Base-by-base conservation (phyloP, 1,140 invertebrate species). In the Whitmania pigra region DNA sequence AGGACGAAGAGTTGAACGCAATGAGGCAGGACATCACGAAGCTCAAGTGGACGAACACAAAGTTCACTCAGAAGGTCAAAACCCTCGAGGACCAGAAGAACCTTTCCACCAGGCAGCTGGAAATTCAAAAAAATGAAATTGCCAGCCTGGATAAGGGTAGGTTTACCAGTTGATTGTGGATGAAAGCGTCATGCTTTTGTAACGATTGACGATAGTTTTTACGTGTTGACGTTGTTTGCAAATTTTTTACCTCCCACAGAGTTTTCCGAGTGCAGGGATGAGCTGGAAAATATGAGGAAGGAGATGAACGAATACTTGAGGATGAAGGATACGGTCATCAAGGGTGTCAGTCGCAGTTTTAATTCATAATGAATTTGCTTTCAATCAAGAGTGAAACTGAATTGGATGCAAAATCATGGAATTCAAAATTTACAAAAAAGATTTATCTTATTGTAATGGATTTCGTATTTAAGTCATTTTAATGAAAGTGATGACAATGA, bases 1-100 rank as follows among this genome's bases (percentile, higher is more conserved):
- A 79, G 78, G 82, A 83, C 73, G 82, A 83, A 53, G 82, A 83
- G 72, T 77, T 82, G 15, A 78, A 77, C 57, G 73, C 69, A 22
- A 74, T 83, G 74, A 83, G 82, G 73, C 73, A 73, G 27, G 82
- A 83, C 70, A 79, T 77, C 18, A 76, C 78, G 60, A 76, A 79
- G 53, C 73, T 82, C 43, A 80, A 78, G 73, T 81, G 80, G 72
- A 76, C 78, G 66, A 75, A 79, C 54, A 82, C 83, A 72, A 79
- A 76, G 43, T 78, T 82, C 49, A 78, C 80, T 70, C 76, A 79
- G 69, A 80, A 79, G 74, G 75, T 83, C 31, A 76, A 79, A 68
- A 73, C 75, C 25, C 75, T 82, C 13, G 83, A 83, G 74, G 80
- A 83, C 54, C 75, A 78, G 57, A 83, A 83, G 71, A 68, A 71